Percentiles rank a stretch among this genome's conserved stretches.
These are phyloP conservation scores for Imbricaverruca yamaguchii DNA, from an alignment of 2,888 invertebrate species.

Conservation along the genomic window DNA sequence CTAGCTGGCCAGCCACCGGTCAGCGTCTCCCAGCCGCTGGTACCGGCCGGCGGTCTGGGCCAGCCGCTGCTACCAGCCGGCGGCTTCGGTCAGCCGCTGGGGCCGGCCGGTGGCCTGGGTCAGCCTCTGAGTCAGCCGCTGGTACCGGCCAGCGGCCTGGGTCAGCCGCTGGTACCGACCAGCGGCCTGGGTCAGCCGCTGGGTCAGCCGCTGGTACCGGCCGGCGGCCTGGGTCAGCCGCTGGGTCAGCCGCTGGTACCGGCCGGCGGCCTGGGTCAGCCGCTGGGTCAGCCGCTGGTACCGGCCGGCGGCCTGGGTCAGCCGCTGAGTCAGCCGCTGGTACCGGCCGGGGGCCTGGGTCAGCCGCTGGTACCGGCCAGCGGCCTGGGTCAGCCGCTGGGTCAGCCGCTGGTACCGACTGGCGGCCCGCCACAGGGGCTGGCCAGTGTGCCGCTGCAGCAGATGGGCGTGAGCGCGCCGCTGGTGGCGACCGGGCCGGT, in stretches of 20 bases:
- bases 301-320: not conserved
- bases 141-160: not conserved
- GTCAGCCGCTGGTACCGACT: not conserved
- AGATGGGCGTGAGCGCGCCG: constrained; percentile 20
- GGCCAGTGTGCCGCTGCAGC: not conserved
- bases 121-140: not conserved
- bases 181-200: not conserved
- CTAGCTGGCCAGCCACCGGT: not conserved
- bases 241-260: not conserved
- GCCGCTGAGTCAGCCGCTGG: not conserved
- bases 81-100: not conserved
- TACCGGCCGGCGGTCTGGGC: no score
- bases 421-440: not conserved
- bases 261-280: not conserved
- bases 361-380: not conserved
- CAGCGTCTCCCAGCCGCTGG: not conserved
- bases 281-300: not conserved
- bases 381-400: not conserved
- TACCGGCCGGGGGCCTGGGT: not conserved
- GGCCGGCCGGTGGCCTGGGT: not conserved
- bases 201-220: not conserved
- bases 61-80: not conserved
- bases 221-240: not conserved
- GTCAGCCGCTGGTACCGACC: not conserved
- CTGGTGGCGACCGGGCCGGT: not conserved